Evolutionary conservation across 1,140 invertebrate species (phyloP).

Genomic region (Hypsibius dujardini): DNA sequence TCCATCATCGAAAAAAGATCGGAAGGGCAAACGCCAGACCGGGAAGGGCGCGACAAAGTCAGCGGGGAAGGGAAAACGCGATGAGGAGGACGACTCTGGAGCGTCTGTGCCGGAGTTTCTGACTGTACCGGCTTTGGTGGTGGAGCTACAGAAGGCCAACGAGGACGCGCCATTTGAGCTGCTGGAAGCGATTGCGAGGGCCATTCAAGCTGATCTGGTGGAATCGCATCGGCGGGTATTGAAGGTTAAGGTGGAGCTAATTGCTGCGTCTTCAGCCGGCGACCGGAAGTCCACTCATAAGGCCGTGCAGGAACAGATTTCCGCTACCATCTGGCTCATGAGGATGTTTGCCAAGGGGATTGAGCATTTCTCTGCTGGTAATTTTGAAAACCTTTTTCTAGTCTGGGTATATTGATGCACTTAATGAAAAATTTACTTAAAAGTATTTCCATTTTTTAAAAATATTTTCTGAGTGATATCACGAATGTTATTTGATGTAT

Average conservation of each 20-base stretch:
- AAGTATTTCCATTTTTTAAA: too few species aligned
- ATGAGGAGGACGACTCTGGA: background rate
- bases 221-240: background rate
- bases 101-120: background rate
- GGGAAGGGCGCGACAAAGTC: background rate
- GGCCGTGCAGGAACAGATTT: constrained; percentile 6
- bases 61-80: background rate
- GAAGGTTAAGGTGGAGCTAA: background rate
- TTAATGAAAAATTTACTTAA: too few species aligned
- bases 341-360: constrained; percentile 1
- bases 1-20: background rate
- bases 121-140: background rate
- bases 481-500: too few species aligned
- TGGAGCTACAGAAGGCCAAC: background rate
- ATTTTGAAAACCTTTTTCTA: background rate
- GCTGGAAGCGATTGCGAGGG: background rate
- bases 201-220: background rate
- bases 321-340: background rate
- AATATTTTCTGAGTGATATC: too few species aligned
- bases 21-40: background rate
- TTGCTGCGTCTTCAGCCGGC: background rate
- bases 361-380: constrained; percentile 4
- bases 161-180: constrained; percentile 10
- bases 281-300: constrained; percentile 2
- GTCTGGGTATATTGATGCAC: too few species aligned